Base-by-base conservation (phyloP, 2,888 invertebrate species). In the Tricholauxania praeusta region DNA sequence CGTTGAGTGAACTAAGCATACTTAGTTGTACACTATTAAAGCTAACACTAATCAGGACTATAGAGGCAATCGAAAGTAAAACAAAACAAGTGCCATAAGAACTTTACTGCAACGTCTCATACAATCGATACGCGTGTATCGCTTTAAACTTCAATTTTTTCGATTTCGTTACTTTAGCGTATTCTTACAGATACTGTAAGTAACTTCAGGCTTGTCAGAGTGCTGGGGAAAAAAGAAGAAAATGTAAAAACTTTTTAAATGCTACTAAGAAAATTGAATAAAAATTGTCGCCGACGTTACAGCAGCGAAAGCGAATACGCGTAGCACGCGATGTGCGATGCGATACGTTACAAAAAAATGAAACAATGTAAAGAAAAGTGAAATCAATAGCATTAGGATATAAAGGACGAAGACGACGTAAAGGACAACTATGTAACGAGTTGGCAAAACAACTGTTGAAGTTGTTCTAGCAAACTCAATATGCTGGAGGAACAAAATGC, bases 231-330 rank as follows among this genome's bases (percentile, higher is more conserved):
- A 60, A 32, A 15, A 39, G n/a, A 39, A 39, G 10, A 39, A 39
- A 39, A 32, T 15, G 49, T 22, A 51, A 28, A 63, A 64, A 64
- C 64, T 64, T 64, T 39, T 64, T 64, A 64, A 64, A 64, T 51
- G 49, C 64, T 64, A 51, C 64, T 39, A 51, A 64, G 64, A 64
- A 64, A 64, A 64, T 64, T 64, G 64, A 64, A 64, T 64, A 64
- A 64, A 64, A 64, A 64, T 64, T 49, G 64, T 49, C 64, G 51
- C 22, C 57, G 28, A 6, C 39, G 12, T 10, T 19, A 28, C 57
- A 12, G 15, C 28, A 19, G 64, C 49, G 15, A n/a, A 48, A 22
- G 64, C 64, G 47, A 62, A 12, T 8, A 47, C 62, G 47, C 39
- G 39, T 12, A 28, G 47, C 63, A 47, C 47, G 19, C 63, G 48